Percentiles rank a stretch among this genome's conserved stretches.
Evolutionary conservation across 2,888 invertebrate genomes (phyloP).

Genomic region (Carabus problematicus): DNA sequence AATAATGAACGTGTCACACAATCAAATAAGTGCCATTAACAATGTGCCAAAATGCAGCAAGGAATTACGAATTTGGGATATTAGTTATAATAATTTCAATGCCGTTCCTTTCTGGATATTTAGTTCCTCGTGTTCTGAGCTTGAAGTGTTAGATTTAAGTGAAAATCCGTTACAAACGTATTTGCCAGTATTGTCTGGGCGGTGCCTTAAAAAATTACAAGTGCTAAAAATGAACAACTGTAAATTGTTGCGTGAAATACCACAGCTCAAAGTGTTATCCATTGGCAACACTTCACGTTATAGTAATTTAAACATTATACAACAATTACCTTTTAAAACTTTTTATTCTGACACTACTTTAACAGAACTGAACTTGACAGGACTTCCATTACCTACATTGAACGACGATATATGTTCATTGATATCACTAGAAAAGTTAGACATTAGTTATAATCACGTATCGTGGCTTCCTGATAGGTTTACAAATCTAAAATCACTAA

Average conservation of each 20-base stretch:
- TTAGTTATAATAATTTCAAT: conserved; percentile 44
- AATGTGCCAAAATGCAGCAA: conserved; percentile 46
- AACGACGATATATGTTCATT: conserved; percentile 51
- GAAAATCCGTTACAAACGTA: conserved; percentile 48
- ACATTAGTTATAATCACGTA: conserved; percentile 48
- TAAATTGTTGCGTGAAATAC: conserved; percentile 46
- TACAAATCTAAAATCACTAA: conserved; percentile 45
- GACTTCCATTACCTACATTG: conserved; percentile 49
- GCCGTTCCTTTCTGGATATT: conserved; percentile 53
- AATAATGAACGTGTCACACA: conserved; percentile 49
- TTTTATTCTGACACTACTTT: conserved; percentile 47
- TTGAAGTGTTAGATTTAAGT: conserved; percentile 50
- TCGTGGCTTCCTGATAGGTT: conserved; percentile 49
- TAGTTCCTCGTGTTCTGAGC: conserved; percentile 45
- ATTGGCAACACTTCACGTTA: conserved; percentile 45
- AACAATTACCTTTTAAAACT: conserved; percentile 38
- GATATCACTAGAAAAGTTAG: conserved; percentile 48
- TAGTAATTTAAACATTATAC: conserved; percentile 21
- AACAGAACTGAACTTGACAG: conserved; percentile 48
- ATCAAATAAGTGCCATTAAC: conserved; percentile 45
- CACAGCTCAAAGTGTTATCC: conserved; percentile 47
- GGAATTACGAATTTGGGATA: conserved; percentile 48
- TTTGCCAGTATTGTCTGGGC: conserved; percentile 39
- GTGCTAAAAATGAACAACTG: conserved; percentile 50
- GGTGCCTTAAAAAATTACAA: conserved; percentile 44